Evolutionary conservation across 2,797 vertebrate genomes (phyloP), one percentile per base, ranked within the genome.

Genomic region (Coregonus suidteri): DNA sequence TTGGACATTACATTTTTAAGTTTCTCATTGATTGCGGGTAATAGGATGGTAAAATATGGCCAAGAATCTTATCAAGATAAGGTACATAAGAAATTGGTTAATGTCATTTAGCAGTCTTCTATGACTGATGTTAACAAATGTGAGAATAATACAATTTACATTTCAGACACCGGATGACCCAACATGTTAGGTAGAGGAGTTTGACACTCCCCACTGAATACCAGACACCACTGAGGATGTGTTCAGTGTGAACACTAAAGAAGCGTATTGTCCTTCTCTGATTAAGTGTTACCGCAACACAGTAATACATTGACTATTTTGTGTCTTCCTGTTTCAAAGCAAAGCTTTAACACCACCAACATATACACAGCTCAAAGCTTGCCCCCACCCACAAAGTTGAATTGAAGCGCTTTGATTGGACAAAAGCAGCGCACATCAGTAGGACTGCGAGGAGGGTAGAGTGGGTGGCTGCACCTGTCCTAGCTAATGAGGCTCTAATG

Each of bases 401-500:
- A 90, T 82, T 90, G 87, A 85, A 88, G 87, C 86, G 88, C 89
- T 93, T 93, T 93, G 87, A 91, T 74, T 69, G 81, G 89, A 93
- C 90, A 93, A 94, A 92, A 90, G 91, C 88, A 54, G 85, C 79
- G 89, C 86, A 91, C 90, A 91, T 93, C 85, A 83, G 78, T 91
- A 92, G 89, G 83, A 90, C 71, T 16, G 47, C 79, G 85, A 86
- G 78, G 88, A 76, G 85, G 79, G 81, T 81, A 87, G 86, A 84
- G 80, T 87, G 88, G 87, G 84, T 87, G 77, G 77, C 85, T 94
- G 93, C 93, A 95, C 94, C 94, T 95, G 95, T 93, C 93, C 89
- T 85, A 80, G 84, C 91, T 94, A 92, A 95, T 88, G 87, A 94
- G 91, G 83, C 85, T 84, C 87, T 95, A 95, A 95, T 93, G 92